Evolutionary conservation across 2,888 invertebrate genomes (phyloP).

Genomic region (Platycheirus albimanus): DNA sequence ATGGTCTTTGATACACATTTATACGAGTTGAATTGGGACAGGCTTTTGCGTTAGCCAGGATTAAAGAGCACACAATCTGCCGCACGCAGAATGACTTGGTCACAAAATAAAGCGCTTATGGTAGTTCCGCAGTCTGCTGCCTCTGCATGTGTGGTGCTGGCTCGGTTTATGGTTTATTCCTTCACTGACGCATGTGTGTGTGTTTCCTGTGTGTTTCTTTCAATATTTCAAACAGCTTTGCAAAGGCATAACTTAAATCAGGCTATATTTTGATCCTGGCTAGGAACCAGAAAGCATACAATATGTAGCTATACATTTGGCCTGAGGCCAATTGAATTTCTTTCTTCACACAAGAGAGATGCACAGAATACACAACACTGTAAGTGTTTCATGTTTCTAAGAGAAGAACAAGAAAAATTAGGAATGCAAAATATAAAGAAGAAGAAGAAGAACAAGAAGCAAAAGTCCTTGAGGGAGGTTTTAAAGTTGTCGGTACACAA

Average conservation of each 20-base stretch:
- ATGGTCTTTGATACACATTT: constrained; percentile 6
- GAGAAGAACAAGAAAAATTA: not conserved
- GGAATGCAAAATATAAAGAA: not conserved
- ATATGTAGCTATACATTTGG: constrained; percentile 53
- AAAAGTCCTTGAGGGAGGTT: constrained; percentile 5
- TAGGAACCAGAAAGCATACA: constrained; percentile 15
- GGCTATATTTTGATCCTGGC: constrained; percentile 46
- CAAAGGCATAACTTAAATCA: constrained; percentile 62
- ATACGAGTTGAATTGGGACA: constrained; percentile 24
- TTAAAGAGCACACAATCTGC: constrained; percentile 60
- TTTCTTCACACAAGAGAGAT: constrained; percentile 8
- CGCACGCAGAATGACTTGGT: constrained; percentile 53
- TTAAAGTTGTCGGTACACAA: constrained; percentile 9
- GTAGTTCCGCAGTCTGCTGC: too few species aligned
- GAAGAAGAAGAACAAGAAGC: not conserved
- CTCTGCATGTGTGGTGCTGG: not conserved
- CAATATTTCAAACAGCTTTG: constrained; percentile 41
- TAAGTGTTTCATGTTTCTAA: not conserved
- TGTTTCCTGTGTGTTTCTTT: constrained; percentile 17
- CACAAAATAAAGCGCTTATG: constrained; percentile 69
- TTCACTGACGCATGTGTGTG: constrained; percentile 53
- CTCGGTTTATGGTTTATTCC: not conserved
- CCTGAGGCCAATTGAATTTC: constrained; percentile 66
- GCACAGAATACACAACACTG: not conserved
- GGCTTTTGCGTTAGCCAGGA: constrained; percentile 51